Base-by-base conservation (phyloP, 2,113 vertebrate species). In the Tetraodon nigroviridis region DNA sequence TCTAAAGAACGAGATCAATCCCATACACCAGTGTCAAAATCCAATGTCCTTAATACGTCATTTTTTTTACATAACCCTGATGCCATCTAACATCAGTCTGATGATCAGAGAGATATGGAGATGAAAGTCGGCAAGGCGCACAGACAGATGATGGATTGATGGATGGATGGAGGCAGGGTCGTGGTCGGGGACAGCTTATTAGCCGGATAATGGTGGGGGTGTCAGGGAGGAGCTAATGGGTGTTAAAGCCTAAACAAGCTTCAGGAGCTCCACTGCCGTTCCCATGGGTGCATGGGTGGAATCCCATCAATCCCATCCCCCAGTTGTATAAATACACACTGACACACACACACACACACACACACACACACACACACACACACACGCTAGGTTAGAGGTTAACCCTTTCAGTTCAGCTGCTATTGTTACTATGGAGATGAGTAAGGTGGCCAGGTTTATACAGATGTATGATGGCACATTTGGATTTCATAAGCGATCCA, bases 351-450 rank as follows among this genome's bases (percentile, higher is more conserved):
- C 56, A 49, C 69, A 74, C 61, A 48, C 45, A 66, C n/a, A n/a
- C 21, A 75, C 59, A 71, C 65, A 75, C 53, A 73, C 51, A 60
- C 75, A 73, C 64, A 71, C 55, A 57, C 58, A 48, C 40, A n/a
- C 21, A 75, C 59, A 75, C 58, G 48, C 40, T 55, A 78, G 84
- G 78, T 80, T 55, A 80, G 66, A 71, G 86, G 86, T 87, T 78
- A 89, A 85, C 80, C 81, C 76, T 78, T 80, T 71, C 65, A 48
- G 61, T 62, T 21, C 60, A 50, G 22, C 42, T 62, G 7, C 61
- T 44, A 80, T 88, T 87, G 87, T 90, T 73, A 61, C 67, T 82
- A 86, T 89, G 86, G 80, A 83, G 79, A 89, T 89, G 61, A 67
- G 76, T 82, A 59, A 81, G 58, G 86, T 85, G 56, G 63, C 46